phyloP scores from a whole-genome alignment of 2,797 vertebrate species.

The Sarcophilus harrisii region DNA sequence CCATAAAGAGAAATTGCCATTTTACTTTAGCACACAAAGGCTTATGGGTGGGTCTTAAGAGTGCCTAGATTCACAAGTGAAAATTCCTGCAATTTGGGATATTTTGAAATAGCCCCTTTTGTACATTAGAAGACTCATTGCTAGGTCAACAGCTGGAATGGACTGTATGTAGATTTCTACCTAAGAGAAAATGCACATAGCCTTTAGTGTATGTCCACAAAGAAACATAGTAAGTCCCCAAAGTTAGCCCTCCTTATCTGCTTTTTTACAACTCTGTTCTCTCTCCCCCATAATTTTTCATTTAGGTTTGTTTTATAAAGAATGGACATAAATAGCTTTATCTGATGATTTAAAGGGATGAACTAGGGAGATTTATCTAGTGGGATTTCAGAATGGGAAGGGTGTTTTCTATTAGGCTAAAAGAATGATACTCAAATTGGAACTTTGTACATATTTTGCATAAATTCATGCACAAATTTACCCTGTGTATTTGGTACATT shows the following conservation, averaged over 20 bases:
- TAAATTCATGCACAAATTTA: not conserved
- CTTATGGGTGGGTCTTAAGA: conserved; percentile 77
- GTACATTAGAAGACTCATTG: conserved; percentile 77
- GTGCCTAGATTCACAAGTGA: conserved; percentile 78
- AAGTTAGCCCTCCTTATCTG: conserved; percentile 64
- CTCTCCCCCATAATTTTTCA: conserved; percentile 68
- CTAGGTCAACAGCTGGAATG: conserved; percentile 80
- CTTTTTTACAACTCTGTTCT: not conserved
- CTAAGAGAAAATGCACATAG: conserved; percentile 80
- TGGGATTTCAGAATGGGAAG: conserved; percentile 34
- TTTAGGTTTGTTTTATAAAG: conserved; percentile 77
- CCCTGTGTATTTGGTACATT: not conserved
- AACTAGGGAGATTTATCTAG: conserved; percentile 72
- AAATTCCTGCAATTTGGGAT: conserved; percentile 82
- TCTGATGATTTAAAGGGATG: conserved; percentile 55
- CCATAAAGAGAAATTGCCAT: conserved; percentile 81
- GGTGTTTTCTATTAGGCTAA: not conserved
- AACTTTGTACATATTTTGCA: conserved; percentile 40
- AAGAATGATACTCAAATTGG: conserved; percentile 26
- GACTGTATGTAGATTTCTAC: conserved; percentile 79
- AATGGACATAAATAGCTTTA: conserved; percentile 66
- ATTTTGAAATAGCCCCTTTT: conserved; percentile 81
- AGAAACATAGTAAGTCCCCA: conserved; percentile 77
- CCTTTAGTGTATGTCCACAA: conserved; percentile 78
- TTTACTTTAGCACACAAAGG: conserved; percentile 79